Conservation (phyloP, 2,888 invertebrate genomes). For the Rhabditoides inermis region DNA sequence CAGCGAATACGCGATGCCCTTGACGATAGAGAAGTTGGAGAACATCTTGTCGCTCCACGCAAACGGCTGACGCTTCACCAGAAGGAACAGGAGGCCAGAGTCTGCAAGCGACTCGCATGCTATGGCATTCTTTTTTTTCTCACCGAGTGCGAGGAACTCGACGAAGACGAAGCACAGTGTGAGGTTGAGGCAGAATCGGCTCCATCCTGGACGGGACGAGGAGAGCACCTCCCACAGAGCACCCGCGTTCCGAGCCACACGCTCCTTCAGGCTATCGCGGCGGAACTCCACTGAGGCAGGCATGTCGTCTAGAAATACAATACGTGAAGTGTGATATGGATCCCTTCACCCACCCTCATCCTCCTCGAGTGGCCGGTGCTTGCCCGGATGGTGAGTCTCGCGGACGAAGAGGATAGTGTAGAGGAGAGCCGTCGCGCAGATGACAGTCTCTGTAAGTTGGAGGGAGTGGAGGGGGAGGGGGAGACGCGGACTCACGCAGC, state of each 20-base stretch:
- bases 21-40: conserved; percentile 22
- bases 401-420: conserved; percentile 33
- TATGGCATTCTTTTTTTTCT: background rate
- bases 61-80: conserved; percentile 42
- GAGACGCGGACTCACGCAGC: conserved; percentile 17
- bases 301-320: no score
- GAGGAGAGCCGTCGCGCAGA: conserved; percentile 25
- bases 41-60: conserved; percentile 40
- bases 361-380: conserved; percentile 7
- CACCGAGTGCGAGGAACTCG: conserved; percentile 42
- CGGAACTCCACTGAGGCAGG: no score
- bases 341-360: no score
- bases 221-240: no score
- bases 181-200: conserved; percentile 38
- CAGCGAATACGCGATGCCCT: conserved; percentile 15
- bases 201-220: conserved; percentile 34
- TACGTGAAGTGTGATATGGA: no score
- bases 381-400: conserved; percentile 31
- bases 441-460: conserved; percentile 17
- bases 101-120: conserved; percentile 23
- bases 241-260: no score
- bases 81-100: conserved; percentile 26
- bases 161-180: conserved; percentile 39
- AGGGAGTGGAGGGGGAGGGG: background rate
- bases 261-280: no score